Base-by-base conservation (phyloP, 2,113 vertebrate genomes). In the Sylvia atricapilla region DNA sequence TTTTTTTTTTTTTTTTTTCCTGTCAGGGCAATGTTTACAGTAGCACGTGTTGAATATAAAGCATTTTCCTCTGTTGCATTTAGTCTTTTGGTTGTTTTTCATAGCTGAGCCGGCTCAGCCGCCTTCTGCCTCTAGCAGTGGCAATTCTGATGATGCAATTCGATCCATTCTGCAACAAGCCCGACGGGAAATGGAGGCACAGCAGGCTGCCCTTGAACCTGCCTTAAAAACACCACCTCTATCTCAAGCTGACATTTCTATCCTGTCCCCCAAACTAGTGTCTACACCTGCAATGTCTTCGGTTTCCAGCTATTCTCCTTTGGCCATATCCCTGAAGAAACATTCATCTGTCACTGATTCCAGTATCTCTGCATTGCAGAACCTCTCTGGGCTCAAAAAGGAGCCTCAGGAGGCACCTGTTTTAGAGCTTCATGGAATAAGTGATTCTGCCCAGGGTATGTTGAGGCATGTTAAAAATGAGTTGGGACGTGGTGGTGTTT, bases 101-200 rank as follows among this genome's bases (percentile, higher is more conserved):
- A 60, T 97, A 98, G 98, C 98, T 97, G 99, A 99, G 97, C 98
- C 98, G 69, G 98, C 98, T 97, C 98, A 99, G 97, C 98, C 98
- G 7, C 97, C 98, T 87, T 98, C 98, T 35, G 69, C 98, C 17
- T 98, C 98, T 47, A 97, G 98, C 81, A 96, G 98, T 27, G 97
- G 98, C 86, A 98, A 98, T 89, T 99, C 99, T 4, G 99, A 99
- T n/a, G 99, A 99, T 62, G 98, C 99, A 79, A 99, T 99, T 96
- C 99, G 98, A 96, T 99, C 99, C 97, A 99, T 99, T 97, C 97
- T 99, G 78, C 99, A 99, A 97, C 99, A 99, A 97, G 99, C 99
- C 83, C 98, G 99, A 92, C 98, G 99, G 11, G 99, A 99, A 96
- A 99, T 99, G 99, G 99, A 99, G 97, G 99, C 99, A 94, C 99